Conservation (phyloP, 2,113 vertebrate genomes). For the Bubo scandiacus region DNA sequence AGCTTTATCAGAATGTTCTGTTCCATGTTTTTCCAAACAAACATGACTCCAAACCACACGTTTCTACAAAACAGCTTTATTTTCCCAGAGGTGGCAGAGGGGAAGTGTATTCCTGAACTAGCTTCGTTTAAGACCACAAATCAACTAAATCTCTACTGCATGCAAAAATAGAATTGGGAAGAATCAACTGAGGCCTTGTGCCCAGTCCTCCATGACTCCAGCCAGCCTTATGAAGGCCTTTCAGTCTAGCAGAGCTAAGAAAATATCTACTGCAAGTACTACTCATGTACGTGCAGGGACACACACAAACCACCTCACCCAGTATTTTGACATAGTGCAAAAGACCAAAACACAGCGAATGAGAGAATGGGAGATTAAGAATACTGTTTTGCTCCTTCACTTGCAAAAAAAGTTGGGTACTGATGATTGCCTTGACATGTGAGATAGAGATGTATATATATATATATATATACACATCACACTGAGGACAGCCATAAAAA, state of each 20-base stretch:
- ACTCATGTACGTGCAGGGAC: not conserved
- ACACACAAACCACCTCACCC: not conserved
- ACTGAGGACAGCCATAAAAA: not conserved
- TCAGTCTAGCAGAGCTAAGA: not conserved
- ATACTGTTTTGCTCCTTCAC: not conserved
- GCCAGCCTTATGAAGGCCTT: not conserved
- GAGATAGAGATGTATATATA: too few species aligned
- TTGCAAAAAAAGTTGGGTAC: not conserved
- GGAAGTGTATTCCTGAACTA: not conserved
- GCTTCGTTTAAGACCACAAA: not conserved
- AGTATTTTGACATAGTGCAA: not conserved
- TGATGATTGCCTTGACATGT: not conserved
- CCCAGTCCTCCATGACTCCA: not conserved
- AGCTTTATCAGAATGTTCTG: not conserved
- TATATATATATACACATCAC: not conserved
- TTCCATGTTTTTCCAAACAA: not conserved
- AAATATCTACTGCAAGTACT: not conserved
- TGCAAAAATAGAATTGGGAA: not conserved
- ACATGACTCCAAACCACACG: fast-evolving
- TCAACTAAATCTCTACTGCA: not conserved
- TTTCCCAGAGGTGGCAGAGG: not conserved
- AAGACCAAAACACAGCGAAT: not conserved
- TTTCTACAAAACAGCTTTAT: not conserved
- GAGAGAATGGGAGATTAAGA: not conserved
- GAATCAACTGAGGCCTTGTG: not conserved